phyloP scores from a whole-genome alignment of 2,797 vertebrate genomes.

The Vireo griseus region DNA sequence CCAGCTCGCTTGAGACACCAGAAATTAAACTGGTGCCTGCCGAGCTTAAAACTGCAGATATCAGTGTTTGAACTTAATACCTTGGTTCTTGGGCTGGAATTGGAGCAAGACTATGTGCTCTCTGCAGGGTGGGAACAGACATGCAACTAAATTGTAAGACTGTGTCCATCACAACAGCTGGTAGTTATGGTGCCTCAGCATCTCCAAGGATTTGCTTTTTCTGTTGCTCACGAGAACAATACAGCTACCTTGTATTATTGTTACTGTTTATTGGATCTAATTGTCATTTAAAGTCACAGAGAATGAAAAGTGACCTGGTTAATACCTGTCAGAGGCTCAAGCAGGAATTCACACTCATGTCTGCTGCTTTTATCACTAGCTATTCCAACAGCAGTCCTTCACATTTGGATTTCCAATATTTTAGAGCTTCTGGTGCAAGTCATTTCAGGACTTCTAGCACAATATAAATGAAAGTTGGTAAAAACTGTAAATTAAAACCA shows the following conservation, averaged over 20 bases:
- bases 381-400: not conserved
- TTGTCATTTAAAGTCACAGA: not conserved
- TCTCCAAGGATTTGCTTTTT: not conserved
- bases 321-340: not conserved
- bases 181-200: not conserved
- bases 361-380: not conserved
- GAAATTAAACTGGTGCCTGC: not conserved
- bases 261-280: not conserved
- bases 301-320: not conserved
- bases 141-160: not conserved
- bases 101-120: not conserved
- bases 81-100: not conserved
- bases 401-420: conserved; percentile 11
- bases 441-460: conserved; percentile 52
- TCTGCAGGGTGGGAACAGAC: not conserved
- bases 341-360: not conserved
- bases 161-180: not conserved
- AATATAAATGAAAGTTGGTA: conserved; percentile 73
- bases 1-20: not conserved
- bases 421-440: conserved; percentile 64
- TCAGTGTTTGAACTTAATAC: not conserved
- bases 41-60: not conserved
- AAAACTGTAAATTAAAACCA: conserved; percentile 75
- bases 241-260: not conserved
- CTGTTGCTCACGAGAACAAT: not conserved